Conservation (phyloP, 2,888 invertebrate species). For the Mechanitis messenoides region DNA sequence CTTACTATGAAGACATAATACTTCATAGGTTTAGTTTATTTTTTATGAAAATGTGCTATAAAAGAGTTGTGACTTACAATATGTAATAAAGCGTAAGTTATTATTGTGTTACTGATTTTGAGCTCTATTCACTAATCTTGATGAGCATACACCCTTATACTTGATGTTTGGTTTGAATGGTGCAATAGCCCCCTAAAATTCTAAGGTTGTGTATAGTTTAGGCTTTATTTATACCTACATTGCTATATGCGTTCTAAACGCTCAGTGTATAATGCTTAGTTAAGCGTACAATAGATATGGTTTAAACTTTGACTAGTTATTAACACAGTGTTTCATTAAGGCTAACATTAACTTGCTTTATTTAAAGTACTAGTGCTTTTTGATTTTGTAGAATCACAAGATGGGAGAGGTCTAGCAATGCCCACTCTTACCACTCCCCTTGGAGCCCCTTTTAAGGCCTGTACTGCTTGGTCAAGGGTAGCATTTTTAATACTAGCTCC, state of each 20-base stretch:
- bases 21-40: conserved; percentile 5
- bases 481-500: conserved; percentile 93
- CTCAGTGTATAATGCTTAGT: conserved; percentile 47
- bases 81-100: conserved; percentile 69
- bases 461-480: conserved; percentile 95
- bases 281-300: conserved; percentile 57
- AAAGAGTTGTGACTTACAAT: conserved; percentile 36
- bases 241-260: conserved; percentile 33
- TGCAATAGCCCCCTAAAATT: conserved; percentile 28
- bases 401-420: conserved; percentile 88
- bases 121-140: conserved; percentile 37
- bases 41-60: conserved; percentile 50
- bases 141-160: background rate
- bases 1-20: background rate
- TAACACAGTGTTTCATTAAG: conserved; percentile 35
- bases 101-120: conserved; percentile 63
- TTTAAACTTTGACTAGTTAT: conserved; percentile 65
- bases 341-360: conserved; percentile 64
- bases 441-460: conserved; percentile 95
- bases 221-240: conserved; percentile 20
- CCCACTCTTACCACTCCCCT: conserved; percentile 93
- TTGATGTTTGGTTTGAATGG: conserved; percentile 22
- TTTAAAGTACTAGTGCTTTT: conserved; percentile 63
- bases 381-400: conserved; percentile 53
- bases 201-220: conserved; percentile 24